These are phyloP conservation scores for Cariama cristata DNA, from an alignment of 2,113 vertebrate species.

Conservation along the genomic window DNA sequence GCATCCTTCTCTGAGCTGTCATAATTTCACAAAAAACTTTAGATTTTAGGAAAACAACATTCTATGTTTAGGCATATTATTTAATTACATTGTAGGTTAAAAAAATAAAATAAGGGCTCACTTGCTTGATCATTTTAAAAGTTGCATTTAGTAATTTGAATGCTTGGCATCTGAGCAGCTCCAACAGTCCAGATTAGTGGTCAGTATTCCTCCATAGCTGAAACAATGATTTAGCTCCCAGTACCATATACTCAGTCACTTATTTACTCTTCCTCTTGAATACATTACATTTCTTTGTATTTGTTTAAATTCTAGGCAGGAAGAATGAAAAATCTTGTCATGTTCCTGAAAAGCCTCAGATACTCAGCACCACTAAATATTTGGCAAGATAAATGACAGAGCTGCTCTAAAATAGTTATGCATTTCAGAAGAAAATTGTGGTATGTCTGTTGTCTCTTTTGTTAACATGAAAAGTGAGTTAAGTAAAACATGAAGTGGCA, in stretches of 20 bases:
- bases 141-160: not conserved
- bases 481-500: not conserved
- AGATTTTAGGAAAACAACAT: not conserved
- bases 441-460: not conserved
- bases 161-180: not conserved
- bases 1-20: not conserved
- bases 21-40: not conserved
- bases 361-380: not conserved
- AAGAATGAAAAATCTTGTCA: not conserved
- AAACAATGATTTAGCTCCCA: not conserved
- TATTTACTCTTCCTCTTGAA: not conserved
- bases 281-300: not conserved
- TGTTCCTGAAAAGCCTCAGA: not conserved
- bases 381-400: constrained; percentile 3
- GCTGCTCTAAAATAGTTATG: not conserved
- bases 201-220: not conserved
- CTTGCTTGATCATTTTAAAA: not conserved
- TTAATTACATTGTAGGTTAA: not conserved
- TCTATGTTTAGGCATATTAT: not conserved
- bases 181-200: not conserved
- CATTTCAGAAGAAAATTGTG: not conserved
- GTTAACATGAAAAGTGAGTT: not conserved
- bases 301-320: not conserved
- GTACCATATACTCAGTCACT: not conserved
- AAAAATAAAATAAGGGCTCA: not conserved